phyloP scores from a whole-genome alignment of 2,888 invertebrate species.

The Ernsta delagoae region DNA sequence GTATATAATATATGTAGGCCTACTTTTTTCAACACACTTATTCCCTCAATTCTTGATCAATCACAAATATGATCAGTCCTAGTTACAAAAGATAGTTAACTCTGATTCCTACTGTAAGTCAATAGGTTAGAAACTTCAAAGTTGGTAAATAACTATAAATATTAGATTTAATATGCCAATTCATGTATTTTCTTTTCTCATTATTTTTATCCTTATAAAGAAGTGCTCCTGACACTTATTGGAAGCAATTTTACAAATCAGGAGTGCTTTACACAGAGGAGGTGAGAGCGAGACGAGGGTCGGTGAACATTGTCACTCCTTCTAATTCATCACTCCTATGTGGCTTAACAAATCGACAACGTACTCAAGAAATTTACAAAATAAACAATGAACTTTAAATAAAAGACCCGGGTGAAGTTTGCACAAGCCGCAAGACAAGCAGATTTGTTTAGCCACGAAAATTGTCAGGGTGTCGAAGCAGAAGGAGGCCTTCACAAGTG shows the following conservation, averaged over 20 bases:
- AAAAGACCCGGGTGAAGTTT: neutral
- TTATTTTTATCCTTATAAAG: neutral
- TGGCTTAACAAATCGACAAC: slow-evolving; percentile 32
- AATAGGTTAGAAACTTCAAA: no score
- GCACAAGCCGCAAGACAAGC: slow-evolving; percentile 21
- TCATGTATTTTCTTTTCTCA: no score
- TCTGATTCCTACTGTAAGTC: no score
- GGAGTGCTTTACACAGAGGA: neutral
- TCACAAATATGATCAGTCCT: no score
- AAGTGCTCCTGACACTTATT: neutral
- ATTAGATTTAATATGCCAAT: no score
- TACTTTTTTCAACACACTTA: no score
- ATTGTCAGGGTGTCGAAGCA: slow-evolving; percentile 39
- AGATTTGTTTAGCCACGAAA: slow-evolving; percentile 29
- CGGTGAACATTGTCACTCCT: slow-evolving; percentile 40
- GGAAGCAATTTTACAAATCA: slow-evolving; percentile 4
- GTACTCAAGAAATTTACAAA: neutral
- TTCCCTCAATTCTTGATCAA: no score
- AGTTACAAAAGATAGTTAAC: no score
- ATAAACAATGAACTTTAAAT: neutral
- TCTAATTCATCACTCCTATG: slow-evolving; percentile 42
- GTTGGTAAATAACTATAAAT: no score
- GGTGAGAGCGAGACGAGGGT: slow-evolving; percentile 42
- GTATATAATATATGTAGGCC: no score
- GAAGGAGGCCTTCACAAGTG: slow-evolving; percentile 42